A percentile compares a stretch with the other conserved stretches of the same genome.
phyloP scores from a whole-genome alignment of 2,113 vertebrate genomes.

The Leucopsar rothschildi region DNA sequence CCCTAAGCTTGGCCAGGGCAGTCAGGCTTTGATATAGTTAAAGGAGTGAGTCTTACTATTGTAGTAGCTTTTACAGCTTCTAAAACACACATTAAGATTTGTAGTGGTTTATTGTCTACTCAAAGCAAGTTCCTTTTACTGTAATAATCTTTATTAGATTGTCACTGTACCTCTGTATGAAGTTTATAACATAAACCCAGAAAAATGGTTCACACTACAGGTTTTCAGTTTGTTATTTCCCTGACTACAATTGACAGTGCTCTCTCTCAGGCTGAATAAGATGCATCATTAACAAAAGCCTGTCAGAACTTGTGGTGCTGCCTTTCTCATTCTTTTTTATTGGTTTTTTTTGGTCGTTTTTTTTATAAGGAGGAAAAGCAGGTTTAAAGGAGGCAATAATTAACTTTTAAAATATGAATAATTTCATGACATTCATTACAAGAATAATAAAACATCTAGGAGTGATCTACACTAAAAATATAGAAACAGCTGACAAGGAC shows the following conservation, averaged over 20 bases:
- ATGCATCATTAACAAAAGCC: slow-evolving; percentile 6
- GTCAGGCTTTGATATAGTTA: background rate
- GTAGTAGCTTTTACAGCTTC: background rate
- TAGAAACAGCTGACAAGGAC: background rate
- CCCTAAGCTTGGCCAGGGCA: background rate
- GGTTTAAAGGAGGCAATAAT: background rate
- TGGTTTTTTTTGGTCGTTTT: background rate
- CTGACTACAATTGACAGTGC: background rate
- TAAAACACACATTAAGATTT: background rate
- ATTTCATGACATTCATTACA: background rate
- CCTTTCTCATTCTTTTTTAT: background rate
- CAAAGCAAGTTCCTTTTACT: background rate
- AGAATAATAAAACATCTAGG: background rate
- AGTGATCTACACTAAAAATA: background rate
- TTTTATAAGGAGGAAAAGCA: slow-evolving; percentile 1
- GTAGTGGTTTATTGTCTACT: background rate
- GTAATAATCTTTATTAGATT: background rate
- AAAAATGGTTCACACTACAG: background rate
- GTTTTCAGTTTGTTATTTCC: background rate
- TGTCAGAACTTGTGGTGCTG: slow-evolving; percentile 22
- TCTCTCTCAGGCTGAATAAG: background rate
- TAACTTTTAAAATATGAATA: background rate
- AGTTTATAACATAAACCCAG: background rate
- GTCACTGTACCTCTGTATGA: background rate
- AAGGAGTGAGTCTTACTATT: background rate